Conservation (phyloP, 23 tunicate genomes). For the Phallusia fumigata region DNA sequence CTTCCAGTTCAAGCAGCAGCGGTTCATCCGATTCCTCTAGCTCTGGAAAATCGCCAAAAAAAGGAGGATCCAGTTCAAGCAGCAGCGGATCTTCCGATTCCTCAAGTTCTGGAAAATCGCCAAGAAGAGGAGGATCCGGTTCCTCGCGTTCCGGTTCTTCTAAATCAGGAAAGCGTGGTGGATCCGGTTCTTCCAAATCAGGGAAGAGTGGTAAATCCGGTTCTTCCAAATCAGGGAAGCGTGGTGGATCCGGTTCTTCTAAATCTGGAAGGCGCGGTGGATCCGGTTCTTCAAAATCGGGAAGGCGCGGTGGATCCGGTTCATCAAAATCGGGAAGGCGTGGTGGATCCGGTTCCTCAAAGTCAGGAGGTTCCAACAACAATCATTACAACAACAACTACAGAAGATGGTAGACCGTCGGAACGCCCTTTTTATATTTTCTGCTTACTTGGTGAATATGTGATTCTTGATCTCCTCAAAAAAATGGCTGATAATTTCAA, state of each 20-base stretch:
- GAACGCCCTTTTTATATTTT: too few relatives aligned
- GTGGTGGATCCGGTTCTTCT: constrained; percentile 1
- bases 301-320: constrained; percentile 1
- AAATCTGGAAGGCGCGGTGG: not conserved
- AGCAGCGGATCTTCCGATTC: too few relatives aligned
- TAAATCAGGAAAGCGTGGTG: not conserved
- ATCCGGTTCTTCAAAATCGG: not conserved
- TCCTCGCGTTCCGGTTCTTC: not conserved
- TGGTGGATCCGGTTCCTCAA: constrained; percentile 2
- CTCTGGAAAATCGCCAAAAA: not conserved
- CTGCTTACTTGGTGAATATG: too few relatives aligned
- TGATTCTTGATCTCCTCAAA: too few relatives aligned
- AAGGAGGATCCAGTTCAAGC: not conserved
- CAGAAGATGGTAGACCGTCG: not conserved
- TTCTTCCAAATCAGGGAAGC: not conserved
- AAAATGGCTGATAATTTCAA: too few relatives aligned
- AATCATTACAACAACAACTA: not conserved
- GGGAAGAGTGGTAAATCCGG: not conserved
- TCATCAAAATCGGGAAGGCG: not conserved
- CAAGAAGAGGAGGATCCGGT: not conserved
- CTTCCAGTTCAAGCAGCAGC: too few relatives aligned
- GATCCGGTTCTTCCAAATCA: not conserved
- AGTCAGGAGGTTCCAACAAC: not conserved
- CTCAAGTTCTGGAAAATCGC: too few relatives aligned
- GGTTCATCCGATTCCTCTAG: too few relatives aligned